Evolutionary conservation across 1,140 invertebrate genomes (phyloP).

Genomic region (Leptonema lineaticorne): DNA sequence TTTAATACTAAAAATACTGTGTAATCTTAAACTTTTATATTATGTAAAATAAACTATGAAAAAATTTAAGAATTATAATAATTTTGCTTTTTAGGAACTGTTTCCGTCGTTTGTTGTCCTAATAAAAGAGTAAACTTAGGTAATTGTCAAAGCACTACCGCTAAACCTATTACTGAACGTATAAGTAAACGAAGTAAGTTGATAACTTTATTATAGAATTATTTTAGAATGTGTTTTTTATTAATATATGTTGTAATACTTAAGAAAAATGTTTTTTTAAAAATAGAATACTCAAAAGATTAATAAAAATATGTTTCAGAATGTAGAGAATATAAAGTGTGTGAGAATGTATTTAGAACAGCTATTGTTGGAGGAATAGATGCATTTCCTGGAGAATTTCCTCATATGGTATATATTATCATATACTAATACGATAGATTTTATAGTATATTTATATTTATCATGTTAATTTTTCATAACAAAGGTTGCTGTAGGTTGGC

Average conservation of each 20-base stretch:
- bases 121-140: background rate
- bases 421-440: no score
- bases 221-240: no score
- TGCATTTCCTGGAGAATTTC: conserved; percentile 30
- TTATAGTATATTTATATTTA: background rate
- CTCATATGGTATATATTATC: conserved; percentile 31
- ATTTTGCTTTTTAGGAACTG: conserved; percentile 1
- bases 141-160: background rate
- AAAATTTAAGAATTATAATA: no score
- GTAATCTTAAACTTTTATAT: background rate
- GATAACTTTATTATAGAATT: background rate
- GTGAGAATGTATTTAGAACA: background rate
- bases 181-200: conserved; percentile 10
- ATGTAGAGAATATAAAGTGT: conserved; percentile 11
- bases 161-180: background rate
- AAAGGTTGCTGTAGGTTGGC: conserved; percentile 21
- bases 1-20: background rate
- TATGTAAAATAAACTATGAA: no score
- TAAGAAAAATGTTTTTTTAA: no score
- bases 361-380: conserved; percentile 34
- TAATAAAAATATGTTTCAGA: no score
- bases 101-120: conserved; percentile 16
- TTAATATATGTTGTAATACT: no score
- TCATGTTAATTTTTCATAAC: background rate
- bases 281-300: no score